Base-by-base conservation (phyloP, 92 coral and sea anemone species). In the Zoanthus gigantus region DNA sequence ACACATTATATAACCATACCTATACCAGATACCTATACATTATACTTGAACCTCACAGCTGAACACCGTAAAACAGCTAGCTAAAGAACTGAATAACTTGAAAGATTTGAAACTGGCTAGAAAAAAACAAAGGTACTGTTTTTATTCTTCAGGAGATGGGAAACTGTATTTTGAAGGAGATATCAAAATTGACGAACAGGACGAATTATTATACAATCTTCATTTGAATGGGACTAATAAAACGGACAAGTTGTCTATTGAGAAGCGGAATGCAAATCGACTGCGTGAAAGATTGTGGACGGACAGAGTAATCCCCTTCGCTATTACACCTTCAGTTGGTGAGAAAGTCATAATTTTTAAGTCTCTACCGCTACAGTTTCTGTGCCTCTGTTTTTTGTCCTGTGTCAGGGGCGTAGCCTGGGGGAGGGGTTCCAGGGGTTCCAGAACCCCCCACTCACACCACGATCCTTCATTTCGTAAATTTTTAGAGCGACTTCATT, bases 251-350 rank as follows among this genome's bases (percentile, higher is more conserved):
- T 37, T 37, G 42, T 37, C 3, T 8, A 23, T 16, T 58, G 11
- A 47, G 15, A 74, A 74, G 37, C 83, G 83, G 23, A 78, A 78
- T 17, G 83, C 83, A 17, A 44, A 5, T 11, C 34, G 31, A 9
- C 14, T n/a, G 16, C 83, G 83, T 16, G 71, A 78, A 34, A 78
- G 46, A 1, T 71, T 78, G 1, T 78, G 83, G 83, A 60, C 4
- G 15, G 72, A 60, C 54, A 78, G 83, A 78, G 6, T 60, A 30
- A 34, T 78, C 57, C 71, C 16, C 8, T 78, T 78, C 7, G 83
- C 83, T 13, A 78, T 78, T 78, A 78, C 29, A 56, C 71, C 83
- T 1, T 72, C 83, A 58, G 72, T 78, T 9, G 83, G 83, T 78
- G 31, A 34, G 71, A 31, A 32, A 34, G 11, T 7, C 13, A 47